These are phyloP conservation scores for Rotaria magnacalcarata DNA, from an alignment of 2,888 invertebrate species.

Conservation along the genomic window DNA sequence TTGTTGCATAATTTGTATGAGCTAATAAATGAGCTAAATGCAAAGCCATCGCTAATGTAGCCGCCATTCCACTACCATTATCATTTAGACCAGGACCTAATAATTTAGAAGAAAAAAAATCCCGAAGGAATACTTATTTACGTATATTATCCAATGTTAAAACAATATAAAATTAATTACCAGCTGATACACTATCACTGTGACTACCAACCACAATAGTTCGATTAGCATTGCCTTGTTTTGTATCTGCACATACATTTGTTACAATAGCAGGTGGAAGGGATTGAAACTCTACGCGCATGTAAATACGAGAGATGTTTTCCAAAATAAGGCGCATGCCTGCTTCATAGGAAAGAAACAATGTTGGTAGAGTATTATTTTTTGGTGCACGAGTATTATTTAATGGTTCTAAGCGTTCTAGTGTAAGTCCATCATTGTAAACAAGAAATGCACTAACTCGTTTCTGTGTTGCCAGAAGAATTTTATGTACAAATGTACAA, in stretches of 20 bases:
- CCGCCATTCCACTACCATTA: constrained; percentile 2
- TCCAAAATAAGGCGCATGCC: not conserved
- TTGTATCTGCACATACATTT: constrained; percentile 5
- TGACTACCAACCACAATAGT: constrained; percentile 26
- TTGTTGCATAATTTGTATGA: not conserved
- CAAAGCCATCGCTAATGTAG: not conserved
- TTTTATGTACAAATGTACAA: constrained; percentile 14
- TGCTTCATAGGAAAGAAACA: constrained; percentile 6
- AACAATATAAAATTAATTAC: not conserved
- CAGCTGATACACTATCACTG: constrained; percentile 18
- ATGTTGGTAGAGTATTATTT: constrained; percentile 1
- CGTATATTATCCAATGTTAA: too few relatives aligned
- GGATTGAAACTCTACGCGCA: not conserved
- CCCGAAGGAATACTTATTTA: not conserved
- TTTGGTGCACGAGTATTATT: not conserved
- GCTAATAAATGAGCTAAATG: not conserved
- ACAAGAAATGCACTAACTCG: not conserved
- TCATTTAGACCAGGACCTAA: not conserved
- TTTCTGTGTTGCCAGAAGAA: not conserved
- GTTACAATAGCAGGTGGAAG: not conserved
- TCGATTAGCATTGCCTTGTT: not conserved
- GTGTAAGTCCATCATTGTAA: constrained; percentile 7
- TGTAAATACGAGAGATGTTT: not conserved
- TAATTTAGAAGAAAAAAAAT: not conserved
- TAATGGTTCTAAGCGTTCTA: not conserved